A percentile compares a stretch with the other conserved stretches of the same genome.
Conservation (phyloP, 2,113 vertebrate genomes). For the Periophthalmodon schlosseri region DNA sequence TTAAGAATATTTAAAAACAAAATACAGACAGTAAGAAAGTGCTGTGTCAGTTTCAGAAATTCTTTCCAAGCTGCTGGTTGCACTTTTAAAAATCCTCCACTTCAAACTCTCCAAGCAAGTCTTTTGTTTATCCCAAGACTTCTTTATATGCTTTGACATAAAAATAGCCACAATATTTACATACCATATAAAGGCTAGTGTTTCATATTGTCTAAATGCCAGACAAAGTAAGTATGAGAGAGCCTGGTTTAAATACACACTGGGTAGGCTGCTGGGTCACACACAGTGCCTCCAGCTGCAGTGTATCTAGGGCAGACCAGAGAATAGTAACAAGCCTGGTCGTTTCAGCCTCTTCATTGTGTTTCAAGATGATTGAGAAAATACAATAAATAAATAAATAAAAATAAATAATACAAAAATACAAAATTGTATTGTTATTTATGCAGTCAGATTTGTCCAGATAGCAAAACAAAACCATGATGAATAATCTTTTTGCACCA, state of each 20-base stretch:
- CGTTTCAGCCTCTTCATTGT: neutral
- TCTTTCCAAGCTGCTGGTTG: constrained; percentile 50
- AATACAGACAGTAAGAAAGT: constrained; percentile 31
- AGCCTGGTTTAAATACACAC: constrained; percentile 48
- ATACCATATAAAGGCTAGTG: constrained; percentile 51
- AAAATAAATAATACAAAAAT: neutral
- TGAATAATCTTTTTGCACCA: neutral
- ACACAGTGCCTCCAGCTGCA: constrained; percentile 31
- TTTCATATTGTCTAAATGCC: constrained; percentile 22
- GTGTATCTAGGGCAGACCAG: constrained; percentile 34
- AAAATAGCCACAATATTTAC: constrained; percentile 60
- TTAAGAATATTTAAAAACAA: constrained; percentile 42
- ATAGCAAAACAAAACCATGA: neutral
- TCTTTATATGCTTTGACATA: constrained; percentile 17
- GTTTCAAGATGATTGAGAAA: neutral
- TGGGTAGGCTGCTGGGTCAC: constrained; percentile 36
- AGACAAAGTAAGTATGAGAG: constrained; percentile 23
- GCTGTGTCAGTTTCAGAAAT: constrained; percentile 39
- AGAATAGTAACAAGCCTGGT: constrained; percentile 16
- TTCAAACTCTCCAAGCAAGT: constrained; percentile 12
- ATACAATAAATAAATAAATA: too few relatives aligned
- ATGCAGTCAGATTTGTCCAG: neutral
- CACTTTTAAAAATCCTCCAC: constrained; percentile 28
- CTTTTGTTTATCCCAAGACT: constrained; percentile 42
- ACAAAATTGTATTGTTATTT: neutral